Percentiles rank a stretch among this genome's conserved stretches.
Conservation (phyloP, 2,888 invertebrate species). For the Sclerodermus sp. region DNA sequence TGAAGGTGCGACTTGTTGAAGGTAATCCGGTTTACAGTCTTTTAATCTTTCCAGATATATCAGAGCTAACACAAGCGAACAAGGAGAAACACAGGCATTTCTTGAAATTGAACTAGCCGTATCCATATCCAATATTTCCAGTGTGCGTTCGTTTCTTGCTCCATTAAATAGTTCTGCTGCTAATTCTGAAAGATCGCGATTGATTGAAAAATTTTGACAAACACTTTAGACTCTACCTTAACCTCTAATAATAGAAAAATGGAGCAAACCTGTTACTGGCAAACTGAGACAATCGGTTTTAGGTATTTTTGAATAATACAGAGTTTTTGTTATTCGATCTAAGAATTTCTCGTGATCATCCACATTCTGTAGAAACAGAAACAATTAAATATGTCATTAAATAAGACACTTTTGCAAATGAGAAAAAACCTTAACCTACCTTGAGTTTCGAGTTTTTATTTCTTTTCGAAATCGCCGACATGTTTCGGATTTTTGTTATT, state of each 20-base stretch:
- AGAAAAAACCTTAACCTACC: slow-evolving; percentile 48
- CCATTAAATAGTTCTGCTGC: slow-evolving; percentile 84
- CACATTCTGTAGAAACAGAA: slow-evolving; percentile 60
- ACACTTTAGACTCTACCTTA: too few species aligned
- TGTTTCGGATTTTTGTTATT: slow-evolving; percentile 30
- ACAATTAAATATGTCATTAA: neutral
- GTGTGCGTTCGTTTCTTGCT: slow-evolving; percentile 72
- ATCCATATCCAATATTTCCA: slow-evolving; percentile 76
- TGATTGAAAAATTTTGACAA: slow-evolving; percentile 1
- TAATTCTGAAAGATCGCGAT: slow-evolving; percentile 68
- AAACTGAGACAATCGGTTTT: slow-evolving; percentile 72
- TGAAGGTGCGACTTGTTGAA: slow-evolving; percentile 80
- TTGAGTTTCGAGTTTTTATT: slow-evolving; percentile 62
- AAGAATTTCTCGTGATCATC: slow-evolving; percentile 77
- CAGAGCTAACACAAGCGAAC: slow-evolving; percentile 89
- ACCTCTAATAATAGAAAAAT: too few species aligned
- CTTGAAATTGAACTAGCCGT: slow-evolving; percentile 76
- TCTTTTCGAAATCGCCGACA: slow-evolving; percentile 63
- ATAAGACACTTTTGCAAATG: slow-evolving; percentile 4
- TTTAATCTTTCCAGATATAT: slow-evolving; percentile 91
- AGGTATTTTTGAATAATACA: slow-evolving; percentile 85
- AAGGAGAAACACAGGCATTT: slow-evolving; percentile 86
- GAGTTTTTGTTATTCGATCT: slow-evolving; percentile 80
- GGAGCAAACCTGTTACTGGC: slow-evolving; percentile 84
- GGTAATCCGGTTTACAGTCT: slow-evolving; percentile 78